phyloP scores from a whole-genome alignment of 2,888 invertebrate genomes.

The Auanema freiburgensis region DNA sequence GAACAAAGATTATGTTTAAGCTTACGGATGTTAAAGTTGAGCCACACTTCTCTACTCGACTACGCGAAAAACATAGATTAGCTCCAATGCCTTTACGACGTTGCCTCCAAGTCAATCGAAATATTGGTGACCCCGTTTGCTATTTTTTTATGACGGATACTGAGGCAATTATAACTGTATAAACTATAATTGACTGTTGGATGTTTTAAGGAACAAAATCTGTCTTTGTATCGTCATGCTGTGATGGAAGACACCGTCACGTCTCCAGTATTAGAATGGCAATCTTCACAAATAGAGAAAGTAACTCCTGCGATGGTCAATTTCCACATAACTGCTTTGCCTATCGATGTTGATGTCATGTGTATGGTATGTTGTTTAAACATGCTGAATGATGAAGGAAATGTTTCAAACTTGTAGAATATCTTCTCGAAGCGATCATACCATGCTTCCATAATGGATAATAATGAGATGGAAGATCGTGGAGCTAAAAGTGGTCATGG shows the following conservation, averaged over 20 bases:
- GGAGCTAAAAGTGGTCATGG: constrained; percentile 39
- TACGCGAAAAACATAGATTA: constrained; percentile 33
- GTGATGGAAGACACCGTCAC: constrained; percentile 20
- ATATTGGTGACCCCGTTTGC: constrained; percentile 37
- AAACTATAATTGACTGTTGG: neutral
- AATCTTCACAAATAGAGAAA: constrained; percentile 4
- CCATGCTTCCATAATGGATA: neutral
- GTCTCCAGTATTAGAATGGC: too few relatives aligned
- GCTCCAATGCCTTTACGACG: constrained; percentile 27
- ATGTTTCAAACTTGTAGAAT: constrained; percentile 8
- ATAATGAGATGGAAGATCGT: constrained; percentile 18
- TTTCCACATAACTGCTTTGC: constrained; percentile 36
- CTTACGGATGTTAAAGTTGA: constrained; percentile 31
- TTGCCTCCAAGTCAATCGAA: constrained; percentile 31
- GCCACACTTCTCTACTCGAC: constrained; percentile 36
- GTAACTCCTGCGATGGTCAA: constrained; percentile 26
- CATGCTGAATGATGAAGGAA: neutral
- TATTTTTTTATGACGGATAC: constrained; percentile 40
- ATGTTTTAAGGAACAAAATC: constrained; percentile 27
- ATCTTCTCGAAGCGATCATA: constrained; percentile 15
- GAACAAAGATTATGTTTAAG: constrained; percentile 6
- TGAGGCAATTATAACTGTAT: constrained; percentile 15
- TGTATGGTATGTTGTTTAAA: constrained; percentile 26
- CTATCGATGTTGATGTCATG: constrained; percentile 42
- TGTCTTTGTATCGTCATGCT: constrained; percentile 28